Evolutionary conservation across 2,113 vertebrate species (phyloP).

Genomic region (Gallinago media): DNA sequence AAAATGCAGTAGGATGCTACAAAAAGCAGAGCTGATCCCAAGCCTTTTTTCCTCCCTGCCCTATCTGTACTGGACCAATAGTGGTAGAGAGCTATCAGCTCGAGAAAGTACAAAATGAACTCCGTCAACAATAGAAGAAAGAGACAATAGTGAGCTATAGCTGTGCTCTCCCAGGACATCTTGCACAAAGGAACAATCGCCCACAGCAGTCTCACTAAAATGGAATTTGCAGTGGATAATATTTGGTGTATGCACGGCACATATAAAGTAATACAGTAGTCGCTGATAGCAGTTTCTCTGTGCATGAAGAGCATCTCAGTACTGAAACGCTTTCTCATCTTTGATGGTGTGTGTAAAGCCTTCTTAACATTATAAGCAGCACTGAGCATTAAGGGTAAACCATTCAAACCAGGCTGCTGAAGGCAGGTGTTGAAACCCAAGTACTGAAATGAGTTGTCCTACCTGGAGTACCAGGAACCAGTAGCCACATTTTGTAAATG

Average conservation of each 20-base stretch:
- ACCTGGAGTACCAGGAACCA: background rate
- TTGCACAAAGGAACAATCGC: constrained; percentile 12
- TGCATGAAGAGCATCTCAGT: background rate
- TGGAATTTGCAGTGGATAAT: background rate
- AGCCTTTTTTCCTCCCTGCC: background rate
- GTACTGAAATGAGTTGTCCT: background rate
- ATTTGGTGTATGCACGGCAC: background rate
- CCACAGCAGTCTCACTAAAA: constrained; percentile 7
- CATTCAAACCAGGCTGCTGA: background rate
- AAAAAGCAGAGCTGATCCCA: background rate
- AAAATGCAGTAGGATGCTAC: constrained; percentile 13
- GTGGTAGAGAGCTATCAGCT: background rate
- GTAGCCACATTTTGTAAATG: background rate
- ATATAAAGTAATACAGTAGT: background rate
- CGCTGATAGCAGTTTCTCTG: background rate
- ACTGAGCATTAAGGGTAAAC: background rate
- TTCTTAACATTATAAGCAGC: background rate
- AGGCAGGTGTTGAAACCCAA: background rate
- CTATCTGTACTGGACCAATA: background rate
- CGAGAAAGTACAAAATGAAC: constrained; percentile 25
- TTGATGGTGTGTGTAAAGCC: background rate
- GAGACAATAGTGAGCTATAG: constrained; percentile 11
- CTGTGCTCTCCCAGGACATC: constrained; percentile 16
- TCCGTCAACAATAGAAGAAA: background rate
- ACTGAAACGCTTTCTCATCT: background rate